phyloP scores from a whole-genome alignment of 53 echinoderm and acorn worm genomes.

The Arbacia lixula region DNA sequence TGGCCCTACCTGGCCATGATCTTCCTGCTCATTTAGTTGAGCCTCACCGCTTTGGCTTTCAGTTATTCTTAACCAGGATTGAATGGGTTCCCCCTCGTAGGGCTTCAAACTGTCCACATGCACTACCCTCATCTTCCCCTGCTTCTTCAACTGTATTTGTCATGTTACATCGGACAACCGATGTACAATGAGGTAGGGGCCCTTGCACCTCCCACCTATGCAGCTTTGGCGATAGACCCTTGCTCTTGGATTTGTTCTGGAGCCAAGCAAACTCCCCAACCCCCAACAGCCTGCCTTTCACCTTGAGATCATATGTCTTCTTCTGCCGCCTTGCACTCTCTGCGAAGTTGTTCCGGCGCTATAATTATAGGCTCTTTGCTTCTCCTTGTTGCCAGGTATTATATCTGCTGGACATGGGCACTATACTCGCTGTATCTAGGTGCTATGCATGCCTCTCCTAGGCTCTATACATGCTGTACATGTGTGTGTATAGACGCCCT shows the following conservation, averaged over 20 bases:
- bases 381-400: too few relatives aligned
- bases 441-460: too few relatives aligned
- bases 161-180: constrained; percentile 43
- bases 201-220: constrained; percentile 56
- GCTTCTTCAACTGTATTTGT: neutral
- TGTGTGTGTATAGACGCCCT: too few relatives aligned
- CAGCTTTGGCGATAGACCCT: constrained; percentile 49
- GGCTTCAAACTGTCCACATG: constrained; percentile 26
- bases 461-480: too few relatives aligned
- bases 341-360: neutral
- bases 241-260: constrained; percentile 14
- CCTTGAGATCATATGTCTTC: constrained; percentile 5
- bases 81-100: constrained; percentile 1
- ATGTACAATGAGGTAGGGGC: constrained; percentile 29
- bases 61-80: neutral
- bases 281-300: neutral
- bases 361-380: too few relatives aligned
- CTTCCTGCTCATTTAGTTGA: neutral
- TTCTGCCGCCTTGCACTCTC: constrained; percentile 25
- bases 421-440: too few relatives aligned
- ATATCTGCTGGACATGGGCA: too few relatives aligned
- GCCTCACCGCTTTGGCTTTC: neutral
- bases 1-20: neutral
- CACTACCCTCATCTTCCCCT: neutral
- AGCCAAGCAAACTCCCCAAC: constrained; percentile 35